Evolutionary conservation across 2,797 vertebrate genomes (phyloP), one percentile per base, ranked within the genome.

Genomic region (Ibycter americanus): DNA sequence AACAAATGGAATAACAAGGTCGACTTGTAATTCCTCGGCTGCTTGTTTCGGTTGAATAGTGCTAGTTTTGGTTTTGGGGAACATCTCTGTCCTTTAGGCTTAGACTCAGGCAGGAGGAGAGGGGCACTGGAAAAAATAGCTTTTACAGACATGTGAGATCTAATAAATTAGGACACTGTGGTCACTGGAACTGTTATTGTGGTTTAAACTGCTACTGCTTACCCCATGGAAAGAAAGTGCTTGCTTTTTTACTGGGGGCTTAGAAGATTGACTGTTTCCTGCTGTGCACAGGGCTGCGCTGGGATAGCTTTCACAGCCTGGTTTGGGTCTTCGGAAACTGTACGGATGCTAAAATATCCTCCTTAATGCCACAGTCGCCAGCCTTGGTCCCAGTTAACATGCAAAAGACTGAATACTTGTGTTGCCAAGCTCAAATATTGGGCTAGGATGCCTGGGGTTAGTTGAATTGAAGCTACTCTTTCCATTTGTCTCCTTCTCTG

Each of bases 161-260:
- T 32, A 82, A 59, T 73, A 83, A 92, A 96, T 93, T 82, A 90
- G 88, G 89, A 76, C 46, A 9, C 80, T 93, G 90, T 92, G 93
- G 93, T 95, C 93, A 58, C 77, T 97, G 96, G 93, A 96, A 84
- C 86, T 82, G 92, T 90, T 93, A 73, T 36, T 95, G 94, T 91
- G 93, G 93, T 91, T 93, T 89, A 70, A 95, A 85, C 59, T 91
- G 90, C 91, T 96, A 76, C 90, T 87, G 86, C 93, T 92, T 90
- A 90, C 88, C 93, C 90, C 66, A 31, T 92, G 95, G 90, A 94
- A 95, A 96, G 88, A 89, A 93, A 96, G 66, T 59, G 55, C 83
- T 94, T 79, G 52, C 83, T 54, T 90, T 90, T 84, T 93, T 61
- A 81, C 87, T 71, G 90, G 88, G 91, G 77, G 54, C 81, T 93